phyloP scores from a whole-genome alignment of 1,140 invertebrate genomes.

The Sinonovacula constricta region DNA sequence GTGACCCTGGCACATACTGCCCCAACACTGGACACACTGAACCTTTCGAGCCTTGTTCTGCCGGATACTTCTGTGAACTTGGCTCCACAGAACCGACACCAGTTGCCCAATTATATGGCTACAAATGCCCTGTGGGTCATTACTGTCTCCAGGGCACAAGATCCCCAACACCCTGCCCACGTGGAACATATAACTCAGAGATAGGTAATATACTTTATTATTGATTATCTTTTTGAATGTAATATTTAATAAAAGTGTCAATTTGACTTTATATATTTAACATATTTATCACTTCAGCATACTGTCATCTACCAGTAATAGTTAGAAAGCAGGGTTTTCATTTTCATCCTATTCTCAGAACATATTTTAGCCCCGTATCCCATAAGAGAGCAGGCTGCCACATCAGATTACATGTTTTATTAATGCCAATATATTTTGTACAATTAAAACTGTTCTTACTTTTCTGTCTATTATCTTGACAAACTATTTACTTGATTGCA shows the following conservation, averaged over 20 bases:
- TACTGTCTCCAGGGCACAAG: constrained; percentile 73
- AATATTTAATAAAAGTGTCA: too few species aligned
- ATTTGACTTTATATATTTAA: too few species aligned
- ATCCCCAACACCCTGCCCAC: constrained; percentile 66
- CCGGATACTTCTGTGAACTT: constrained; percentile 72
- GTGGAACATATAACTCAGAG: constrained; percentile 71
- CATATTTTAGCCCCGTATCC: too few species aligned
- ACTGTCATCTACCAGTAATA: too few species aligned
- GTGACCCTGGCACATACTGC: constrained; percentile 73
- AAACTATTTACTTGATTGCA: too few species aligned
- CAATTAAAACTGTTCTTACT: background rate
- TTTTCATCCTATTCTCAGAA: too few species aligned
- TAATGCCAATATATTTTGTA: background rate
- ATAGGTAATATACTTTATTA: too few species aligned
- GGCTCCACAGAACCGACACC: constrained; percentile 68
- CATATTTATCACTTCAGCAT: too few species aligned
- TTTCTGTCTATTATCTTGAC: too few species aligned
- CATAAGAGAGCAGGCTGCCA: too few species aligned
- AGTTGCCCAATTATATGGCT: constrained; percentile 64
- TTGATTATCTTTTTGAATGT: too few species aligned
- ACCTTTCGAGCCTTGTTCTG: constrained; percentile 63
- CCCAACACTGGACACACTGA: constrained; percentile 59
- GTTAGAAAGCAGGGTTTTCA: too few species aligned
- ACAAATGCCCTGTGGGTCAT: constrained; percentile 71
- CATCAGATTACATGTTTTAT: background rate